Base-by-base conservation (phyloP, 2,113 vertebrate genomes). In the Callipepla californica region DNA sequence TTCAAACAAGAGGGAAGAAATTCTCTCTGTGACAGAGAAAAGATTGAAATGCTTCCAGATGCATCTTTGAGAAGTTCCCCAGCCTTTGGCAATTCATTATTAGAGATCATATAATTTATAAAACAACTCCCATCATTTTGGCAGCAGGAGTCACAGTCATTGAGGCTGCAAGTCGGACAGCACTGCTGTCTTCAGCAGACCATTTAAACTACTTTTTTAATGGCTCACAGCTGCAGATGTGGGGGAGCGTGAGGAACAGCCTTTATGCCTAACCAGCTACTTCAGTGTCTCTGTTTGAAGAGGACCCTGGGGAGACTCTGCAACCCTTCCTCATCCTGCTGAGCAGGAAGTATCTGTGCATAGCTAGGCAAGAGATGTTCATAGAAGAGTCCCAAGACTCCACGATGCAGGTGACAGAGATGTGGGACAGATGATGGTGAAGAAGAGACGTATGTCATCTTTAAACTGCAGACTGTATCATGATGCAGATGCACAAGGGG, bases 251-350 rank as follows among this genome's bases (percentile, higher is more conserved):
- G 28, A 59, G 26, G 36, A 18, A 51, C 30, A 50, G 19, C 26
- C 20, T 53, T 36, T 62, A 20, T 55, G 9, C 47, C 8, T 1
- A 19, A 32, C 11, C 18, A n/a, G 65, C 15, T 36, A 10, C 4
- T 72, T 50, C 58, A 44, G 3, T 1, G 1, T 14, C 70, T 72
- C 26, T 78, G 16, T 51, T 19, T 25, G 26, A 10, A 66, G 32
- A 26, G 13, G 5, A n/a, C 42, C 16, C 58, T 42, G 0, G 0
- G 18, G 13, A 69, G 13, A 3, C 0, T 7, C 23, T 2, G 0
- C 40, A 19, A 4, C 11, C 40, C 45, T 9, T 28, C 7, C 6
- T 20, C 2, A 2, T 9, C 40, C 45, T 40, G 40, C 45, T 47
- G 7, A 32, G 61, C 42, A 23, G 25, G 8, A 6, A 9, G 14